Evolutionary conservation across 92 coral and sea anemone species (phyloP), one percentile per base, ranked within the genome.

Genomic region (Plumapathes pennacea): DNA sequence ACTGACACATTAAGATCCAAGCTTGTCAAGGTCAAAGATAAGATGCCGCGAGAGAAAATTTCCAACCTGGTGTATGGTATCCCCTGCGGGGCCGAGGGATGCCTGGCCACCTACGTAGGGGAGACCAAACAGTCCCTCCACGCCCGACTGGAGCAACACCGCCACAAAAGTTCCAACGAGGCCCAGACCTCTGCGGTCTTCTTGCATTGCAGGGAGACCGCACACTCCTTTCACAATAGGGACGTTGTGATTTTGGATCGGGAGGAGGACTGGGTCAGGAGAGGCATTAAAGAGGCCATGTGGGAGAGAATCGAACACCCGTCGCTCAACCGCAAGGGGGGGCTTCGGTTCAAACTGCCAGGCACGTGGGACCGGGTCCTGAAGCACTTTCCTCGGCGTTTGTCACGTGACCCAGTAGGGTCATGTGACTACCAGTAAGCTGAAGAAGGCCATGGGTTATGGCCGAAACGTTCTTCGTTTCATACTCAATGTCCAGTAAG

Each of bases 171-270:
- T 28, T 32, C 38, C 22, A 26, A 15, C 72, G 71, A 49, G 12
- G 78, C 71, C 46, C 78, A 62, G 72, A 71, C 69, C 72, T 71
- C 72, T 27, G 61, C 60, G 59, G 63, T 71, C 11, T 71, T 60
- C 26, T n/a, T 32, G 21, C 78, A 71, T 38, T 51, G 27, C 18
- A 20, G 13, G 27, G 25, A 29, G 12, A 69, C 57, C 25, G 79
- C 60, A 12, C 79, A 71, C 73, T 48, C 25, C 15, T 38, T 67
- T 24, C 26, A 53, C 19, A 22, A 24, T 15, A 67, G 11, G 32
- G 64, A 55, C 39, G 64, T 53, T 0, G 33, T 25, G 64, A 54
- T 54, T 54, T 38, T 67, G 34, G 64, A 67, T 32, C 38, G 60
- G 24, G 42, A 67, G 34, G 50, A 22, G 22, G 30, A 67, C 24